Evolutionary conservation across 1,140 invertebrate genomes (phyloP).

Genomic region (Heliconius hewitsoni): DNA sequence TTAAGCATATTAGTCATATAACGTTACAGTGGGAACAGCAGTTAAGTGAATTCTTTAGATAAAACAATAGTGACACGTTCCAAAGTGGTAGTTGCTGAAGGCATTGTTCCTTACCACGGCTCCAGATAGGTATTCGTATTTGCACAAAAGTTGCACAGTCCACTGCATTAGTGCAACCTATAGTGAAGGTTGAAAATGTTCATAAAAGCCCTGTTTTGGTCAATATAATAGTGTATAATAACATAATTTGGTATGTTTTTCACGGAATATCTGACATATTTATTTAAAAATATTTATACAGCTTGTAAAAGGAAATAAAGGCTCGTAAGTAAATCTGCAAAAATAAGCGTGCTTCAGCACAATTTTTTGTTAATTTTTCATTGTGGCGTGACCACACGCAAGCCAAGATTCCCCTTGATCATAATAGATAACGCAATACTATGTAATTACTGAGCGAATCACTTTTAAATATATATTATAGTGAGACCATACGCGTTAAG

Average conservation of each 20-base stretch:
- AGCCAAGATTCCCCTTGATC: constrained; percentile 46
- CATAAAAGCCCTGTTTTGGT: background rate
- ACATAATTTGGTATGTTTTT: background rate
- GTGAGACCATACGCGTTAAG: constrained; percentile 11
- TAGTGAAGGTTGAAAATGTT: constrained; percentile 44
- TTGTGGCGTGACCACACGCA: constrained; percentile 58
- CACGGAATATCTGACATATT: background rate
- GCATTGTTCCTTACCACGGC: constrained; percentile 49
- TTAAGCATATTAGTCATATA: constrained; percentile 31
- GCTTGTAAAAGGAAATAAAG: background rate
- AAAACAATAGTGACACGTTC: constrained; percentile 24
- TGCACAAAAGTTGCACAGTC: constrained; percentile 61
- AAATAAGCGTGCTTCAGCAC: constrained; percentile 33
- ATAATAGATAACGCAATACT: constrained; percentile 48
- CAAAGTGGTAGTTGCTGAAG: constrained; percentile 44
- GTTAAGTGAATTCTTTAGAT: constrained; percentile 35
- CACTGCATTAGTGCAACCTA: constrained; percentile 41
- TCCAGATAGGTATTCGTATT: constrained; percentile 55
- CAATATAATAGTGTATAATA: background rate
- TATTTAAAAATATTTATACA: background rate
- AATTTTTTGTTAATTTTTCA: constrained; percentile 44
- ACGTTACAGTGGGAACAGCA: constrained; percentile 22
- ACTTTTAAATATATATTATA: constrained; percentile 24
- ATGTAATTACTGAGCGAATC: constrained; percentile 38
- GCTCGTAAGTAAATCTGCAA: background rate